Conservation (phyloP, 2,113 vertebrate species). For the Elanus axillaris region DNA sequence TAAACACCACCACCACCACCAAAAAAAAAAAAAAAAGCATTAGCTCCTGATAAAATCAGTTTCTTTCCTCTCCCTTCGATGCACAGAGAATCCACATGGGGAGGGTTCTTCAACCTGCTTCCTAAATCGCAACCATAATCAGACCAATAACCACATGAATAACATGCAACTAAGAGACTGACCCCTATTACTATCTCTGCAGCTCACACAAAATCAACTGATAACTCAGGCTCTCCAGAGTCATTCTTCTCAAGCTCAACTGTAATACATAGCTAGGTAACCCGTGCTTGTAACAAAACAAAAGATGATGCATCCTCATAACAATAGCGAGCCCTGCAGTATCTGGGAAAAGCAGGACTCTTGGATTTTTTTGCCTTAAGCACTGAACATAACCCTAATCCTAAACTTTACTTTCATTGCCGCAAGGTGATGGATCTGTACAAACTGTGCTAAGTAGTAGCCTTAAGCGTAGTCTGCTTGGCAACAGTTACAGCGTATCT, state of each 20-base stretch:
- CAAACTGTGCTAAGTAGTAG: neutral
- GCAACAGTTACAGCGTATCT: neutral
- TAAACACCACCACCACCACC: neutral
- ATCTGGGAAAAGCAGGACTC: neutral
- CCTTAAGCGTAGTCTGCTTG: neutral
- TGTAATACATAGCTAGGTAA: neutral
- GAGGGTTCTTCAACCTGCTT: neutral
- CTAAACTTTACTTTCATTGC: neutral
- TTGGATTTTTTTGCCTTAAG: neutral
- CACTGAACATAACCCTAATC: neutral
- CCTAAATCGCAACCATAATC: neutral
- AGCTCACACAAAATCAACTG: neutral
- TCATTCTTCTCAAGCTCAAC: neutral
- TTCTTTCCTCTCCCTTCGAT: neutral
- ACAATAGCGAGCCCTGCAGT: neutral
- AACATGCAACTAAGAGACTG: neutral
- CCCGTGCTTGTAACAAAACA: neutral
- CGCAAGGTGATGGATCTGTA: neutral
- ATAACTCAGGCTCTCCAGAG: neutral
- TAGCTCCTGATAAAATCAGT: neutral
- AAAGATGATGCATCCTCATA: neutral
- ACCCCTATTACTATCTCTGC: neutral
- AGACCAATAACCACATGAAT: neutral
- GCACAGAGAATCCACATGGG: neutral
- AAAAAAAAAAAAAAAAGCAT: neutral